Evolutionary conservation across 2,113 vertebrate species (phyloP).

Genomic region (Prolemur simus): DNA sequence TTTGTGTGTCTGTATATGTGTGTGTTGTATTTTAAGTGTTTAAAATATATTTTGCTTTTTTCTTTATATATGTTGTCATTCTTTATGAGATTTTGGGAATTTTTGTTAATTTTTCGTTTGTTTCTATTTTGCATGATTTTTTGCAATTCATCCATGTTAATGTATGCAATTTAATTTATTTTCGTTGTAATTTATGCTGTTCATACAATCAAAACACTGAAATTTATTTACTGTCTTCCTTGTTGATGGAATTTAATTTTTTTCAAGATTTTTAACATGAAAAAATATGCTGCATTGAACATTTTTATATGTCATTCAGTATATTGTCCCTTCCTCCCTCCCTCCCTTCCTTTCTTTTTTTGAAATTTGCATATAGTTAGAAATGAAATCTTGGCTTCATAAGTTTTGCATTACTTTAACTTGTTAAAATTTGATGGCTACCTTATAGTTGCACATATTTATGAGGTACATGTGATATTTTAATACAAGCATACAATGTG

Average conservation of each 20-base stretch:
- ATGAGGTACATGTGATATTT: too few species aligned
- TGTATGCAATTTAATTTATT: not conserved
- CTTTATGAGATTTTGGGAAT: not conserved
- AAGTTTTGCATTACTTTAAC: too few species aligned
- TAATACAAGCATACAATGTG: too few species aligned
- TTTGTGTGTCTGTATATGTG: not conserved
- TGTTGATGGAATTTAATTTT: not conserved
- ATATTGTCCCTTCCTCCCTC: not conserved
- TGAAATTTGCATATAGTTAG: not conserved
- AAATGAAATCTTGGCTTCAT: not conserved
- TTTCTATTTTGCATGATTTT: not conserved
- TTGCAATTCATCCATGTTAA: not conserved
- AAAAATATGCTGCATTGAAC: not conserved
- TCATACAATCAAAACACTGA: not conserved
- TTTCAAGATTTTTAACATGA: not conserved
- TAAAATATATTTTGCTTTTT: not conserved
- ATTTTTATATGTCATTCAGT: not conserved
- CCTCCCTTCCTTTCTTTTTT: not conserved
- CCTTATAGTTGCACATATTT: too few species aligned
- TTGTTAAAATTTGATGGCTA: too few species aligned
- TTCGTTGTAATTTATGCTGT: not conserved
- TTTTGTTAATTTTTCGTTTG: not conserved
- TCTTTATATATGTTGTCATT: not conserved
- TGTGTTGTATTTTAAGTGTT: not conserved
- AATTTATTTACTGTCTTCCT: not conserved